Percentiles rank a stretch among this genome's conserved stretches.
These are phyloP conservation scores for Pseudoatta argentina DNA, from an alignment of 1,140 invertebrate genomes.

Conservation along the genomic window DNA sequence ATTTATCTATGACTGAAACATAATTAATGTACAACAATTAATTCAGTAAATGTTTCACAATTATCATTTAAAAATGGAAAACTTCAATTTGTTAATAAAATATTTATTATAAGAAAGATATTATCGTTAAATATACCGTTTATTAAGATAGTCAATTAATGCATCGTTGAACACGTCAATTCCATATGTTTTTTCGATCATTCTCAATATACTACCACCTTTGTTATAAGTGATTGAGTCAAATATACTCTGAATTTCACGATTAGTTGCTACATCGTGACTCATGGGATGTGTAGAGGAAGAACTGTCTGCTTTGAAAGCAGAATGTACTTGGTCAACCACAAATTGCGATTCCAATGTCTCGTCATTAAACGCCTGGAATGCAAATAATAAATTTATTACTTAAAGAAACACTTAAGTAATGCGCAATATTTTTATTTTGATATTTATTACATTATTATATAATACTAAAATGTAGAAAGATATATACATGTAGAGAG, in stretches of 20 bases:
- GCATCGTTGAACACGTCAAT: constrained; percentile 90
- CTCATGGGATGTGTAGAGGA: constrained; percentile 91
- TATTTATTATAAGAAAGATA: constrained; percentile 8
- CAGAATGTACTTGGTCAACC: constrained; percentile 89
- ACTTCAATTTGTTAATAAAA: neutral
- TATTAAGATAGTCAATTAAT: constrained; percentile 88
- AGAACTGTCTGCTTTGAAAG: constrained; percentile 91
- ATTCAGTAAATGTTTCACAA: neutral
- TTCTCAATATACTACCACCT: constrained; percentile 93
- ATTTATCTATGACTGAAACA: neutral
- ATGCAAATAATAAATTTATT: neutral
- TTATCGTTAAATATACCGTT: constrained; percentile 83
- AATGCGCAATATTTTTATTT: neutral
- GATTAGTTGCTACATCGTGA: constrained; percentile 89
- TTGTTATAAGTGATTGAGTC: constrained; percentile 95
- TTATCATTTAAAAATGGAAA: neutral
- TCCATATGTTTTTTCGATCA: constrained; percentile 93
- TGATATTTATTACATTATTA: neutral
- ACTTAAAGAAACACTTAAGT: constrained; percentile 79
- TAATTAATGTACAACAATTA: neutral
- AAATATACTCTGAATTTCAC: constrained; percentile 93
- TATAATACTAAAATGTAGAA: constrained; percentile 3
- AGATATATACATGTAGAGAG: neutral
- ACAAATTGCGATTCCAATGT: constrained; percentile 91
- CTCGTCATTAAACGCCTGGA: constrained; percentile 63